phyloP scores from a whole-genome alignment of 2,113 vertebrate genomes.

The Lates calcarifer region DNA sequence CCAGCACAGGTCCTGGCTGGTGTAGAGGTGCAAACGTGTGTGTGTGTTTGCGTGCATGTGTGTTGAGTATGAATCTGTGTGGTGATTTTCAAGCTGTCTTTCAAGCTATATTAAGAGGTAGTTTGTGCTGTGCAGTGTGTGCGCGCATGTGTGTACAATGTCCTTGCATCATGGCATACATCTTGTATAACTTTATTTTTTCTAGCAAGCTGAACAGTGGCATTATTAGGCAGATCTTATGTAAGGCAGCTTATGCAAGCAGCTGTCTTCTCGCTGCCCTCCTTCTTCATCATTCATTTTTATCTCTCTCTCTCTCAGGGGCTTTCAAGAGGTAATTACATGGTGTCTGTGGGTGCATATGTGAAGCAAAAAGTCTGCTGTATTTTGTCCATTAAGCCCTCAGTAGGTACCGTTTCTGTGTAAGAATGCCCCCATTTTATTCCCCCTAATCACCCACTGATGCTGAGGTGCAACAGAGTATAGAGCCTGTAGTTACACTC shows the following conservation, averaged over 20 bases:
- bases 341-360: constrained; percentile 13
- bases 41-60: not conserved
- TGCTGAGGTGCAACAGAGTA: not conserved
- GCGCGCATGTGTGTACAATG: not conserved
- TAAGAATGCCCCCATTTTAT: not conserved
- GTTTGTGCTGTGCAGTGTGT: not conserved
- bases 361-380: not conserved
- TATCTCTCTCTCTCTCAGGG: not conserved
- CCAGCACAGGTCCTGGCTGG: not conserved
- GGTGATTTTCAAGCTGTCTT: constrained; percentile 3
- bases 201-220: constrained; percentile 56
- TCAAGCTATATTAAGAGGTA: constrained; percentile 3
- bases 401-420: not conserved
- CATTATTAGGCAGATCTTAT: constrained; percentile 78
- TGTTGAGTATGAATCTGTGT: not conserved
- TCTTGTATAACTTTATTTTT: constrained; percentile 65
- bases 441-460: not conserved
- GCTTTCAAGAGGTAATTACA: constrained; percentile 42
- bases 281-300: constrained; percentile 55
- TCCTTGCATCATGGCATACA: constrained; percentile 35
- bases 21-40: not conserved
- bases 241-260: constrained; percentile 76
- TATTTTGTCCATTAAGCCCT: not conserved
- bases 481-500: not conserved
- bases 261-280: constrained; percentile 50